These are phyloP conservation scores for Pleuronectes platessa DNA, from an alignment of 2,113 vertebrate species.

Conservation along the genomic window DNA sequence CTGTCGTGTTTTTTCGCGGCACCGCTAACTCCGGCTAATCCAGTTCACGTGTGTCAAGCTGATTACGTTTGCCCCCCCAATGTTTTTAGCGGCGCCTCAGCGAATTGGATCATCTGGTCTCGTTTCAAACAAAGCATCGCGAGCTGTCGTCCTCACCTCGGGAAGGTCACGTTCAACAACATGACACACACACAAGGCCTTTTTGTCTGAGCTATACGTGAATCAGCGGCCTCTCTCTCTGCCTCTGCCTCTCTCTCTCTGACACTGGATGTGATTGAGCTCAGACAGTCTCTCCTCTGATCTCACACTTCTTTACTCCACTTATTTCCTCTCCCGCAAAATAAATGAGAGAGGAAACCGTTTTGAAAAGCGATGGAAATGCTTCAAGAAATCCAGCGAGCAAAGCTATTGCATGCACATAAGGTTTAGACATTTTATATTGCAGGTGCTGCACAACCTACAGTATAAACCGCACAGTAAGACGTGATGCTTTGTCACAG, in stretches of 20 bases:
- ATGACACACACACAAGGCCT: neutral
- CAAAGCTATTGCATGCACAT: neutral
- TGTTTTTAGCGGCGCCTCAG: neutral
- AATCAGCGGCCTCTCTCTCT: no score
- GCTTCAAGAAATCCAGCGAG: no score
- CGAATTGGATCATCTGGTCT: neutral
- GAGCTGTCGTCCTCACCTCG: neutral
- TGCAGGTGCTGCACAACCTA: neutral
- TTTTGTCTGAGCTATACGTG: neutral
- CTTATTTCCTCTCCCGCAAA: neutral
- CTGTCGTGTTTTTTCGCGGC: no score
- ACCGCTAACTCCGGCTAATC: neutral
- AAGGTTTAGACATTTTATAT: neutral
- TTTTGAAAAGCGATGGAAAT: neutral
- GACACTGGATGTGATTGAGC: neutral
- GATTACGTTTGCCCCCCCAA: neutral
- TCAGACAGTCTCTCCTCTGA: neutral
- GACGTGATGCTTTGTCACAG: neutral
- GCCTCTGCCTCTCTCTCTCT: no score
- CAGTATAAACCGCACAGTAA: neutral
- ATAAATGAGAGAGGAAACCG: neutral
- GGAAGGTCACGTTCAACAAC: conserved; percentile 10
- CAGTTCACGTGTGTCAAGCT: conserved; percentile 6
- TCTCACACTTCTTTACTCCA: neutral
- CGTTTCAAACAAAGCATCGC: neutral